Evolutionary conservation across 2,113 vertebrate species (phyloP).

Genomic region (Nanorana parkeri): DNA sequence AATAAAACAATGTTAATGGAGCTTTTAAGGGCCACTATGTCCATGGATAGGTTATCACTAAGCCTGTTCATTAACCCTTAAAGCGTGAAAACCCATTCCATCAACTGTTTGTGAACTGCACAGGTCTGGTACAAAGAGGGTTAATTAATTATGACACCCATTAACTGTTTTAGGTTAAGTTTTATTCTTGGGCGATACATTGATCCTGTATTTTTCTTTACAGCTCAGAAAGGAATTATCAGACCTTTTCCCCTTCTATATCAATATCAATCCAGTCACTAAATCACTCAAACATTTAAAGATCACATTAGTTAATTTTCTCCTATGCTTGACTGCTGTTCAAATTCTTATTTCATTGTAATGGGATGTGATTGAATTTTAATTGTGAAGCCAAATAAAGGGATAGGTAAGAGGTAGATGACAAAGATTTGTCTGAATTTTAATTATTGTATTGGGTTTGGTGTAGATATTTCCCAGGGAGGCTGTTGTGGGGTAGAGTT

Average conservation of each 20-base stretch:
- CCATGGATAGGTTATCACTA: constrained; percentile 12
- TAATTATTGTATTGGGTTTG: constrained; percentile 55
- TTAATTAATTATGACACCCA: not conserved
- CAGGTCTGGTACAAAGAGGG: not conserved
- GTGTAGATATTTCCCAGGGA: constrained; percentile 7
- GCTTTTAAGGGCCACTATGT: constrained; percentile 60
- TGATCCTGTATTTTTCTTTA: not conserved
- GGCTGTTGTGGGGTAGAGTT: not conserved
- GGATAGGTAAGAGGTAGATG: constrained; percentile 66
- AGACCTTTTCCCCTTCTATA: constrained; percentile 62
- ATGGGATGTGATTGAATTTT: constrained; percentile 58
- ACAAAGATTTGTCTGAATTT: constrained; percentile 67
- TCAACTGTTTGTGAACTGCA: not conserved
- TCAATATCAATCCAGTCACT: constrained; percentile 57
- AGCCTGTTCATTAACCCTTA: constrained; percentile 11
- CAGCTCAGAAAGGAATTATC: constrained; percentile 1
- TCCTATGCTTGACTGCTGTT: constrained; percentile 59
- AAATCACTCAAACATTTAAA: constrained; percentile 56
- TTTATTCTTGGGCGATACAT: not conserved
- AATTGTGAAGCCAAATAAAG: constrained; percentile 68
- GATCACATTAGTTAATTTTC: constrained; percentile 68
- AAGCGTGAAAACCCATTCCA: not conserved
- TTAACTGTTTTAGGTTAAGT: not conserved
- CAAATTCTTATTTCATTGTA: constrained; percentile 62
- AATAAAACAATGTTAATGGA: constrained; percentile 73